Evolutionary conservation across 2,113 vertebrate species (phyloP), one percentile per base, ranked within the genome.

Genomic region (Plestiodon gilberti): DNA sequence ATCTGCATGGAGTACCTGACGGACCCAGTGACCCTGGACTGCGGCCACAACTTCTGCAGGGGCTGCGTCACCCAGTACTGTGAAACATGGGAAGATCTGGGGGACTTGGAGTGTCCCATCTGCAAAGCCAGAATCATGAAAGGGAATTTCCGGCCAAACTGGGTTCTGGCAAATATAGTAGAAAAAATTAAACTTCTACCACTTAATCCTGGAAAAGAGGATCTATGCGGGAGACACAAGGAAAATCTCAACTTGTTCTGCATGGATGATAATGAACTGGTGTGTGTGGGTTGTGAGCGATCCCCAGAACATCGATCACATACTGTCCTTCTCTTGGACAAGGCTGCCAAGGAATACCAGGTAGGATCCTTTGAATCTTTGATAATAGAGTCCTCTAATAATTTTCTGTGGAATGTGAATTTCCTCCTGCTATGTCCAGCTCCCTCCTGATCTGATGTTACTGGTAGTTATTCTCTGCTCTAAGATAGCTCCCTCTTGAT

Each of bases 231-330:
- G 85, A 75, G 75, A 70, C 96, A n/a, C 96, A 97, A 91, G 85
- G 94, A 17, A 96, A 97, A 87, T 94, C 96, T 98, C 89, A 97
- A 97, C 89, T 94, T 98, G 10, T 97, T 96, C 92, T 98, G 97
- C 23, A 95, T 96, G 64, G 96, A 97, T 75, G 97, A 98, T 87
- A 96, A 96, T 87, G 95, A 97, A 93, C 93, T 97, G 88, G 94
- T 97, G 83, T 98, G 97, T 88, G 92, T 96, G 83, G 94, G 96
- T 86, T 97, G 97, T 55, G 96, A 95, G 0, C 78, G 96, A 22
- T 97, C 97, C 3, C 94, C 95, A 81, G 96, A 97, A 88, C 97
- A 97, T 92, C 92, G 95, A 28, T 93, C 89, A n/a, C 97, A 97
- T 73, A 95, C 91, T 7, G 94, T 97, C 92, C 78, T 96, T 78